Conservation (phyloP, 2,797 vertebrate species). For the Sparidentex hasta region DNA sequence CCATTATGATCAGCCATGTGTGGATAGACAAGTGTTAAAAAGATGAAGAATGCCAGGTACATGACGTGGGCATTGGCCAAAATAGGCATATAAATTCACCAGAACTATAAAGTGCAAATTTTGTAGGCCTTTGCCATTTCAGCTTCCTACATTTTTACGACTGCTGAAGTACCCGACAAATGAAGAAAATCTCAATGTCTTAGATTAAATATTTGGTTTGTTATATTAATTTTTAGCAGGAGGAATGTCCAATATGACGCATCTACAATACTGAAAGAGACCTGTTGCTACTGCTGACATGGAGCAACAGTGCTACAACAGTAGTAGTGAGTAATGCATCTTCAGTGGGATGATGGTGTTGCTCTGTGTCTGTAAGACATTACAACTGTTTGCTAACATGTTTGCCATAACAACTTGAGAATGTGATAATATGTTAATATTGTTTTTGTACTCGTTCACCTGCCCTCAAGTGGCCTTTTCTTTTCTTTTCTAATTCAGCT, state of each 20-base stretch:
- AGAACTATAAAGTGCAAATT: conserved; percentile 6
- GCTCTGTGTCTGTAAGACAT: neutral
- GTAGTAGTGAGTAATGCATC: neutral
- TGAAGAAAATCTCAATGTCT: neutral
- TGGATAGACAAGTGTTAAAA: conserved; percentile 18
- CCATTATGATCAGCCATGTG: conserved; percentile 20
- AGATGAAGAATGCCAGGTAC: neutral
- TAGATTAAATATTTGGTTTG: neutral
- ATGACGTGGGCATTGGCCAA: conserved; percentile 11
- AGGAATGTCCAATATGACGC: neutral
- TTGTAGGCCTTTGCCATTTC: neutral
- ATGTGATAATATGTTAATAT: neutral
- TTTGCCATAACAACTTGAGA: neutral
- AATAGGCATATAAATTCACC: conserved; percentile 8
- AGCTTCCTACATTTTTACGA: conserved; percentile 1
- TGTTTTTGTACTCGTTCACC: neutral
- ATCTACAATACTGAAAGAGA: neutral
- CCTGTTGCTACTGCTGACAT: neutral
- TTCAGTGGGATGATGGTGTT: neutral
- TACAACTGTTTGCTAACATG: neutral
- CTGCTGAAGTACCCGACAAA: neutral
- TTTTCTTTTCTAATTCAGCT: neutral
- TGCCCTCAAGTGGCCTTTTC: neutral
- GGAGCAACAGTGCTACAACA: too few species aligned
- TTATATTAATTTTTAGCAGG: neutral